Percentiles rank a stretch among this genome's conserved stretches.
Evolutionary conservation across 2,888 invertebrate species (phyloP).

Genomic region (Sphaeridia pumilis): DNA sequence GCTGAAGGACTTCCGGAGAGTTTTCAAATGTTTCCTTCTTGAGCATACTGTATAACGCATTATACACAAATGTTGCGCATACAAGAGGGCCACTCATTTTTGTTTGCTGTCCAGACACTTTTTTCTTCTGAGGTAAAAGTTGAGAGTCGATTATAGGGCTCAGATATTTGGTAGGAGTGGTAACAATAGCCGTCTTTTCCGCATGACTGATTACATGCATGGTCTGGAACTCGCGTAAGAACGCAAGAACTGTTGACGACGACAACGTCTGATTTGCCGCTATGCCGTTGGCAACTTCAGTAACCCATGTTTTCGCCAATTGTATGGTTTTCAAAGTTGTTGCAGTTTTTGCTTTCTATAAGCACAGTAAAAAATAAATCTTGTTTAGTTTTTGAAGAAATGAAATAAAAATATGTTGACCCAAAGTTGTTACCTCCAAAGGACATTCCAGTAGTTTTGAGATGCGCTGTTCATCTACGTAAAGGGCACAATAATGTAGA

Average conservation of each 20-base stretch:
- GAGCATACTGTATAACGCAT: neutral
- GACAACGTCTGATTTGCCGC: neutral
- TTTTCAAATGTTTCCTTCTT: slow-evolving; percentile 5
- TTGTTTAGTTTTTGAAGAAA: neutral
- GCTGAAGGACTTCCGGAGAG: neutral
- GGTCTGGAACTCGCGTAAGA: neutral
- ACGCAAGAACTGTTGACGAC: neutral
- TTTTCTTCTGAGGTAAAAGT: slow-evolving; percentile 3
- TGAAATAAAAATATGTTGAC: neutral
- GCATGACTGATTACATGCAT: neutral
- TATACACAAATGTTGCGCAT: slow-evolving; percentile 3
- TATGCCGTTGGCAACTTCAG: slow-evolving; percentile 10
- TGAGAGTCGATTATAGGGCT: neutral
- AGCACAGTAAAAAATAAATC: slow-evolving; percentile 2
- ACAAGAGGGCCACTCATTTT: neutral
- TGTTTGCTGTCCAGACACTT: slow-evolving; percentile 2
- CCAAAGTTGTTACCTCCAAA: slow-evolving; percentile 6
- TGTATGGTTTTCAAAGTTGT: slow-evolving; percentile 7
- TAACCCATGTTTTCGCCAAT: slow-evolving; percentile 9
- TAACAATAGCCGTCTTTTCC: neutral
- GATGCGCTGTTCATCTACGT: neutral
- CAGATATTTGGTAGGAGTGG: neutral
- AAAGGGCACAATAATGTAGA: slow-evolving; percentile 5
- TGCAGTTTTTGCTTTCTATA: slow-evolving; percentile 6
- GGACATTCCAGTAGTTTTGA: slow-evolving; percentile 8